Evolutionary conservation across 1,140 invertebrate genomes (phyloP), one percentile per base, ranked within the genome.

Genomic region (Neelides sp.): DNA sequence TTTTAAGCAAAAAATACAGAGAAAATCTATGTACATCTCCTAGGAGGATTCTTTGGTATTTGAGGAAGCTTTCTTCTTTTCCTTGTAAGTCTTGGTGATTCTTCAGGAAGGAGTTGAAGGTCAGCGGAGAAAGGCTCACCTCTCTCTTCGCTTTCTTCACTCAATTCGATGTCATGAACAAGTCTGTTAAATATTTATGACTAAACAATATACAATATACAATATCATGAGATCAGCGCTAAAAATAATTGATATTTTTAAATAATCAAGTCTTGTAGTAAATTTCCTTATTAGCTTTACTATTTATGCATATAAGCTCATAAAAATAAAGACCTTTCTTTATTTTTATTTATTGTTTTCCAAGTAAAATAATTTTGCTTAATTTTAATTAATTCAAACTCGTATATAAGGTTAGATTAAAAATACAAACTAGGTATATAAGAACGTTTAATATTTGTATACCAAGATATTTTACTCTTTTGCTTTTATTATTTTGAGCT

Each of bases 31-130:
- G 78, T 71, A 86, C 83, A 77, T 77, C 85, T 85, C 68, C 82
- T 83, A 58, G 48, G 10, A 34, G 50, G 37, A 41, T 80, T 81
- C 66, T 86, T 87, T 4, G 85, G 85, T 59, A 88, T 86, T 71
- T 89, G 85, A 10, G 85, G 85, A 22, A 88, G 68, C 69, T 84
- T 84, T 66, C 85, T 71, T 57, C 85, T 72, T 61, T 79, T 73
- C 44, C 84, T 71, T 42, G 83, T 71, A 63, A 82, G 80, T 12
- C 74, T 74, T 12, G 60, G 24, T 49, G 53, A 52, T 26, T 59
- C 57, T 2, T 37, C 26, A 5, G 45, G 30, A 10, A 52, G 43
- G 13, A 61, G 39, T 40, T 59, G 53, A 5, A 56, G 35, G 48
- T 59, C 60, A 12, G 50, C 58, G 41, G 56, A 51, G 54, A 62